These are phyloP conservation scores for Gadus macrocephalus DNA, from an alignment of 2,113 vertebrate genomes.

Conservation along the genomic window DNA sequence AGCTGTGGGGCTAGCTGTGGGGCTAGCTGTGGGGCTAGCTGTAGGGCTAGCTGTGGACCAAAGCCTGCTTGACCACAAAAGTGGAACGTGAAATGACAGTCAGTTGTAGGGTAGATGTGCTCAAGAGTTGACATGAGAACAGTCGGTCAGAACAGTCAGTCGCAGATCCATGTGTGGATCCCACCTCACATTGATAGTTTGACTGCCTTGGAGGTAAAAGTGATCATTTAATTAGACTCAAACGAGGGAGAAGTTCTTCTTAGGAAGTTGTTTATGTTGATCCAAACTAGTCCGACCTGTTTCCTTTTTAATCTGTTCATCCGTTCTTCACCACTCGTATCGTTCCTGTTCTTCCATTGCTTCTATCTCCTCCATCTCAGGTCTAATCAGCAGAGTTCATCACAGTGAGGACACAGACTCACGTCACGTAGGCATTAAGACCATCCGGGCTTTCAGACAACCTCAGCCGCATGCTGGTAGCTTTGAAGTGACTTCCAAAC, in stretches of 20 bases:
- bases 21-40: no score
- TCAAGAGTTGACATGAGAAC: no score
- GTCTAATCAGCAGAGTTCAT: slow-evolving; percentile 9
- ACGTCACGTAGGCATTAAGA: slow-evolving; percentile 57
- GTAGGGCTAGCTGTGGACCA: no score
- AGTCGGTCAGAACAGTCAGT: no score
- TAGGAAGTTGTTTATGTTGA: slow-evolving; percentile 40
- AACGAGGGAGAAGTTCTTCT: background rate
- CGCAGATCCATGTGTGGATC: no score
- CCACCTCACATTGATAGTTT: background rate
- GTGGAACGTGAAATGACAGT: no score
- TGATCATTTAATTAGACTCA: no score
- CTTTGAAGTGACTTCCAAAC: slow-evolving; percentile 52
- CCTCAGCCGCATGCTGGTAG: slow-evolving; percentile 40
- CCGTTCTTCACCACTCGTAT: slow-evolving; percentile 18
- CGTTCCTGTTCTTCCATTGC: slow-evolving; percentile 18
- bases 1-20: no score
- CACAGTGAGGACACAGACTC: slow-evolving; percentile 33
- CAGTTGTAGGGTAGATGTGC: no score
- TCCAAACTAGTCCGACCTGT: slow-evolving; percentile 51
- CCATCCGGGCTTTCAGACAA: slow-evolving; percentile 27
- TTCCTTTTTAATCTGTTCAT: slow-evolving; percentile 41
- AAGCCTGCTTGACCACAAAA: no score
- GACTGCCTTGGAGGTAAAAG: no score
- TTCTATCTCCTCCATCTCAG: slow-evolving; percentile 11